Conservation (phyloP, 2,113 vertebrate species). For the Sitta europaea region DNA sequence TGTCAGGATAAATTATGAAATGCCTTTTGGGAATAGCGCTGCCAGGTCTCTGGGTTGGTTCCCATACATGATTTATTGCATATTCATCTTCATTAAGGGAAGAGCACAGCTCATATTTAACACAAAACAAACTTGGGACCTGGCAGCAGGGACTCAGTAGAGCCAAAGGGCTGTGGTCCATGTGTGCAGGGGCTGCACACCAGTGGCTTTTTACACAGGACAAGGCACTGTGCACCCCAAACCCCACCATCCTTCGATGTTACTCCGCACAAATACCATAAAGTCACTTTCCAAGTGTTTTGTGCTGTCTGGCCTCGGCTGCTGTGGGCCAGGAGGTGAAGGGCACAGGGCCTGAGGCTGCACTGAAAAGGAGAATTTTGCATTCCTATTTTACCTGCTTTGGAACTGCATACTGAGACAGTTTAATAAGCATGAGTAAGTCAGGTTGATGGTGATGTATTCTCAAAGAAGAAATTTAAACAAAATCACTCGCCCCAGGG, state of each 20-base stretch:
- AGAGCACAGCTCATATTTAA: not conserved
- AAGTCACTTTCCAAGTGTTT: not conserved
- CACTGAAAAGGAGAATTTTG: not conserved
- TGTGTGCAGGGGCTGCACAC: not conserved
- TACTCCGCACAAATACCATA: not conserved
- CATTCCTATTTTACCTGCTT: not conserved
- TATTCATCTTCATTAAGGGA: conserved; percentile 48
- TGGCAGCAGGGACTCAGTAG: not conserved
- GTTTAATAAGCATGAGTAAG: not conserved
- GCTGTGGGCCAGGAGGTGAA: not conserved
- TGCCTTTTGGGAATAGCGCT: not conserved
- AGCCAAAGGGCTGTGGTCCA: not conserved
- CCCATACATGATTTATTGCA: conserved; percentile 7
- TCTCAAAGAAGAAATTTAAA: not conserved
- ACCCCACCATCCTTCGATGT: not conserved
- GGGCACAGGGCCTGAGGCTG: not conserved
- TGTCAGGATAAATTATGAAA: not conserved
- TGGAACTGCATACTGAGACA: not conserved
- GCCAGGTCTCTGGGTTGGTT: conserved; percentile 6
- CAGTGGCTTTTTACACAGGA: not conserved
- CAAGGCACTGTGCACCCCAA: not conserved
- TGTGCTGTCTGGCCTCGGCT: not conserved
- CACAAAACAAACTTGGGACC: not conserved
- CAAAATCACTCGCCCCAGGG: not conserved
- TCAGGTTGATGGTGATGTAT: not conserved